Conservation (phyloP, 2,797 vertebrate species). For the Myotis vivesi region DNA sequence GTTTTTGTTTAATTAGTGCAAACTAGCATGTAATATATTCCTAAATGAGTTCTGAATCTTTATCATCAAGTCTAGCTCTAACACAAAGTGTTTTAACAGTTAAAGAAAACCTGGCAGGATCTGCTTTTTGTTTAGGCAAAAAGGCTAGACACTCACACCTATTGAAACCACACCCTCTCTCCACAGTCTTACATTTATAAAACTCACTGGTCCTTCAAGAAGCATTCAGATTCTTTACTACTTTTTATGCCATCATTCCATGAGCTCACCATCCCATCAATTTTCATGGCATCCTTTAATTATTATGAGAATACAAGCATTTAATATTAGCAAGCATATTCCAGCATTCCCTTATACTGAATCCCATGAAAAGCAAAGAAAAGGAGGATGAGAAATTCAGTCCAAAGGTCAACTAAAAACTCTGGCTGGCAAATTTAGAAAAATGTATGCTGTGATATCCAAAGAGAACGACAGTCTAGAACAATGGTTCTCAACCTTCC, state of each 20-base stretch:
- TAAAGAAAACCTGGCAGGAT: neutral
- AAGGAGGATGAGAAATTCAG: neutral
- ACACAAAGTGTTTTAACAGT: neutral
- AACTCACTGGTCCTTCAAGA: neutral
- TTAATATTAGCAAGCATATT: neutral
- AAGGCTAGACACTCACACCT: neutral
- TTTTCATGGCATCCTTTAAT: constrained; percentile 10
- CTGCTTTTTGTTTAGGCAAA: neutral
- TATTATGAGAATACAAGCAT: constrained; percentile 33
- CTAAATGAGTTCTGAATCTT: neutral
- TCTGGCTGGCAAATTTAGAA: neutral
- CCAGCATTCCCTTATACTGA: neutral
- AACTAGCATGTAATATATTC: neutral
- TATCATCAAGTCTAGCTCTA: neutral
- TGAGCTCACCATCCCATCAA: neutral
- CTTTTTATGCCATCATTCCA: constrained; percentile 18
- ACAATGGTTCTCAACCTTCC: too few species aligned
- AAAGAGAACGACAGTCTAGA: neutral
- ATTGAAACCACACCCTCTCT: neutral
- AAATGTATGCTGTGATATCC: neutral
- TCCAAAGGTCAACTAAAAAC: neutral
- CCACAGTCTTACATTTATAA: neutral
- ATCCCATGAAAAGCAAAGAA: neutral
- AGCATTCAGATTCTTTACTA: neutral
- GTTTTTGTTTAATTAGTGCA: neutral